These are phyloP conservation scores for Apostichopus californicus DNA, from an alignment of 35 echinoderm and acorn worm species.

Conservation along the genomic window DNA sequence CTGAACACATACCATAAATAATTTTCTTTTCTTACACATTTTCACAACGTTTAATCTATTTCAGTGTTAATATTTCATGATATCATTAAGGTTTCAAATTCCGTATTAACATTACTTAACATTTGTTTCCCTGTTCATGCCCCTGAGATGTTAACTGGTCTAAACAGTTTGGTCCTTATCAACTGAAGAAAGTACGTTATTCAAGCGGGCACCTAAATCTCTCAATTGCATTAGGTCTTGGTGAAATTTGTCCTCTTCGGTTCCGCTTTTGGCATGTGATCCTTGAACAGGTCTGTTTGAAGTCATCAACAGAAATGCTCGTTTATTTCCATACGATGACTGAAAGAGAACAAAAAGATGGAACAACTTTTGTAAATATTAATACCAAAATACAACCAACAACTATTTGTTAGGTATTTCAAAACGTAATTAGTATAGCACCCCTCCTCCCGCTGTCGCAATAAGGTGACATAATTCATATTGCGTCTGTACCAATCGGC, in stretches of 20 bases:
- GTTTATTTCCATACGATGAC: slow-evolving; percentile 22
- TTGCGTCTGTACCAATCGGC: no score
- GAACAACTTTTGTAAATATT: neutral
- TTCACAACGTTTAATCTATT: no score
- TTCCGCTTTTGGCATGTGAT: neutral
- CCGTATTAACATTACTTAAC: no score
- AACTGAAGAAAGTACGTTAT: neutral
- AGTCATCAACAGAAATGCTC: neutral
- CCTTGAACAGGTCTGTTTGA: neutral
- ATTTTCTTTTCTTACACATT: no score
- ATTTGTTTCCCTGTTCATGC: no score
- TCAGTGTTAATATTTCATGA: no score
- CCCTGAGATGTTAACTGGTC: no score
- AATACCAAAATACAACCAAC: neutral
- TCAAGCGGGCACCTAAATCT: neutral
- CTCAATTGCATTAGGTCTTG: neutral
- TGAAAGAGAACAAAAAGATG: neutral
- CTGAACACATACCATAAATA: no score
- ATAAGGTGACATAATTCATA: no score
- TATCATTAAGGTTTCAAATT: no score
- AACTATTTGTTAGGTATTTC: neutral
- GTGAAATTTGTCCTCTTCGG: neutral
- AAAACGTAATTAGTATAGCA: neutral
- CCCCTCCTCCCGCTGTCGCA: no score
- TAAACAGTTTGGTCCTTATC: no score